Evolutionary conservation across 2,888 invertebrate species (phyloP).

Genomic region (Rotaria magnacalcarata): DNA sequence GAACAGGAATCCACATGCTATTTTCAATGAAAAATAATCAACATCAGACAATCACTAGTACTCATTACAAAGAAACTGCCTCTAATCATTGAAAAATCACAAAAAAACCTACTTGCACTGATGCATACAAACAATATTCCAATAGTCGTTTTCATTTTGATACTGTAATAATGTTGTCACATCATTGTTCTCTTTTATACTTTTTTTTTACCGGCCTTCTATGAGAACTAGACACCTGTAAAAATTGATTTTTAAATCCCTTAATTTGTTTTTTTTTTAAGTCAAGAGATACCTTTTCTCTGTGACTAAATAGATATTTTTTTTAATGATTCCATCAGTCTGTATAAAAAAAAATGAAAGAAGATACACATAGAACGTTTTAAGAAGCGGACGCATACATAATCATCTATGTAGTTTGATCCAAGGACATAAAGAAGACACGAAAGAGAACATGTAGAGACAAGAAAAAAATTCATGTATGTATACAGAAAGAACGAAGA

Average conservation of each 20-base stretch:
- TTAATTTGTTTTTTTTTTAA: background rate
- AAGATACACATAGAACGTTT: background rate
- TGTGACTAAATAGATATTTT: background rate
- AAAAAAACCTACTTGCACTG: background rate
- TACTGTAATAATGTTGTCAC: background rate
- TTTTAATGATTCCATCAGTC: conserved; percentile 21
- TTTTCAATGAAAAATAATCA: background rate
- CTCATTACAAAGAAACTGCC: background rate
- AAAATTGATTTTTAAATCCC: background rate
- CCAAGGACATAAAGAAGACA: background rate
- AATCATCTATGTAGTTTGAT: conserved; percentile 6
- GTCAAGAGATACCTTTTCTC: background rate
- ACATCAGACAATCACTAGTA: too few relatives aligned
- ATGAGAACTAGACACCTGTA: background rate
- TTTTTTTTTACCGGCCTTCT: background rate
- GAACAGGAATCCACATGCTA: conserved; percentile 2
- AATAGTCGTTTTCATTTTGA: background rate
- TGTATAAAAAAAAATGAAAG: conserved; percentile 2
- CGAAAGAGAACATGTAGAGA: background rate
- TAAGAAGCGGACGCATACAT: background rate
- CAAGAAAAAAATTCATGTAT: background rate
- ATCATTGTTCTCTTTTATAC: background rate
- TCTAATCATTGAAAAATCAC: too few relatives aligned
- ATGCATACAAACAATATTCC: background rate
- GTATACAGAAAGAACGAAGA: background rate